Conservation (phyloP, 1,140 invertebrate species). For the Stegodyphus mimosarum region DNA sequence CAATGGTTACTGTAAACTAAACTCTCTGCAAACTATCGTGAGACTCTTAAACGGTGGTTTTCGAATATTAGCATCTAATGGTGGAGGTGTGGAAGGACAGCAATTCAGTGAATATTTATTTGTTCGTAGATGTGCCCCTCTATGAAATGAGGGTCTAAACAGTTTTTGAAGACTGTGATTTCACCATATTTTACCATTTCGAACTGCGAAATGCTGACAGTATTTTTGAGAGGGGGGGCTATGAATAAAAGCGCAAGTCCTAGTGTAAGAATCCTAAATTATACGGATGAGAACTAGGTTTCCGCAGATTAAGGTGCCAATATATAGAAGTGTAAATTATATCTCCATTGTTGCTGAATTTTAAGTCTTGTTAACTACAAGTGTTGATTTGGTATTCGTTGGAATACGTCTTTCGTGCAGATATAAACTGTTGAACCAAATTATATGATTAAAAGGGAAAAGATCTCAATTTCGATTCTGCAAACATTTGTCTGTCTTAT, state of each 20-base stretch:
- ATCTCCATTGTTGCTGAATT: constrained; percentile 37
- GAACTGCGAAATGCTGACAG: neutral
- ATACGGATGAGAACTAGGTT: neutral
- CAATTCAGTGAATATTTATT: constrained; percentile 94
- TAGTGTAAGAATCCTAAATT: neutral
- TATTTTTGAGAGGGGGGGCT: neutral
- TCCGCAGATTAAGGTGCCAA: constrained; percentile 40
- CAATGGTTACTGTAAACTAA: constrained; percentile 92
- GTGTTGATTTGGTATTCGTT: neutral
- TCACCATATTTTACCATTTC: neutral
- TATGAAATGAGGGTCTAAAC: constrained; percentile 24
- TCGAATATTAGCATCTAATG: constrained; percentile 83
- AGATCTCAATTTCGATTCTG: neutral
- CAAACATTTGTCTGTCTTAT: neutral
- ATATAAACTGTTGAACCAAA: constrained; percentile 14
- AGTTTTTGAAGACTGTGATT: neutral
- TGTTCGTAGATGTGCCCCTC: constrained; percentile 72
- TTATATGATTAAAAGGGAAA: neutral
- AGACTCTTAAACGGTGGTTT: constrained; percentile 88
- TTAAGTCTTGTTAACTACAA: neutral
- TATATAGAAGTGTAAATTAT: constrained; percentile 41
- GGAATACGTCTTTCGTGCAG: neutral
- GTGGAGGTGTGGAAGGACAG: constrained; percentile 89
- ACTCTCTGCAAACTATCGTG: constrained; percentile 89
- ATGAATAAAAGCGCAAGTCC: neutral